Base-by-base conservation (phyloP, 2,797 vertebrate genomes). In the Sparus aurata region DNA sequence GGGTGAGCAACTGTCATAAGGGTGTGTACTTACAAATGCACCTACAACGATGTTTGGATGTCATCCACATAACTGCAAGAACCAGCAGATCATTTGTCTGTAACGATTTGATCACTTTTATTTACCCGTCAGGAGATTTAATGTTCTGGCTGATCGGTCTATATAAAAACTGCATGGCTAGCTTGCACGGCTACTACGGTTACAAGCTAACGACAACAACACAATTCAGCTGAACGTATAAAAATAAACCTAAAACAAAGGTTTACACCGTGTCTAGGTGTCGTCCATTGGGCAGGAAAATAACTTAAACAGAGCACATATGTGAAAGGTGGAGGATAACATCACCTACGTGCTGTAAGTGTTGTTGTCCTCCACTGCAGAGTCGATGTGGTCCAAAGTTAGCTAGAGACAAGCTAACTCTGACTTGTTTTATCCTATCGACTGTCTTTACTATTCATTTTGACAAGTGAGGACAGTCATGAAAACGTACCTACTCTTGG, bases 401-500 rank as follows among this genome's bases (percentile, higher is more conserved):
- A 79, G 81, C 68, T 25, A 1, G 0, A 60, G 13, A 38, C 18
- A 43, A 75, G 85, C 75, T 82, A 76, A 57, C 79, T 55, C 16
- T 16, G 12, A 75, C 47, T 66, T 17, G 1, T 2, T 27, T 52
- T 4, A 13, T 27, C 9, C 16, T 1, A 0, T 2, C 15, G 9
- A 5, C 9, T 1, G 18, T 11, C 22, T 54, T 61, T 13, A 64
- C 4, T 47, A 52, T 76, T 73, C 22, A 20, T 47, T 16, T 38
- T 38, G 10, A 38, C 9, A 38, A 38, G 38, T 23, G 0, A 50
- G 75, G 9, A 67, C 3, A 22, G 27, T 45, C 0, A 17, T 41
- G 0, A 9, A 77, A 65, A 83, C 68, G 2, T 50, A 91, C 91
- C 86, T 65, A 0, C 47, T 73, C 1, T 20, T 23, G 12, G 38